Evolutionary conservation across 2,888 invertebrate genomes (phyloP), one percentile per base, ranked within the genome.

Genomic region (Harpalus rufipes): DNA sequence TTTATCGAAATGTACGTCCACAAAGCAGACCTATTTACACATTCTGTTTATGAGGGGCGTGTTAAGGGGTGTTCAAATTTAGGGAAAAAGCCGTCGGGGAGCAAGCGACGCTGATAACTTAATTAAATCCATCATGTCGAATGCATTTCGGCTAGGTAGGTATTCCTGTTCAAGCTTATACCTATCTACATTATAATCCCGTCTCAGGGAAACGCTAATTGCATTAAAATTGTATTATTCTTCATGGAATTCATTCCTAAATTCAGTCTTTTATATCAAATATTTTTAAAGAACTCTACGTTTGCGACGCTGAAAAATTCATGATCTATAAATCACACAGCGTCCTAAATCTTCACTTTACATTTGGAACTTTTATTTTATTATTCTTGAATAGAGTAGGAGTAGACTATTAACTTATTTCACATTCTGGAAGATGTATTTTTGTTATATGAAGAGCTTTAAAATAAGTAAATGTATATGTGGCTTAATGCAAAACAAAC

Each of bases 211-310:
- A 44, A 63, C 65, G 63, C 65, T 81, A 81, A 81, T 81, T 81
- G 65, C 81, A 81, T 81, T 81, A 63, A 81, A 81, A 81, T 81
- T 81, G 65, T 81, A 81, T 81, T 81, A 81, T 81, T 65, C 81
- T 65, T 81, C 65, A 65, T 51, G 51, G 65, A 81, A 81, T 32
- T 81, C 65, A 65, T 81, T 81, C 65, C 65, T 44, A 65, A 65
- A 81, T 61, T 39, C 39, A 32, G 21, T 80, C 80, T 80, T 80
- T 63, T 80, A 80, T 59, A 25, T 79, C 58, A 39, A 39, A 41
- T 74, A 18, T 44, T 74, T 74, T 74, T 44, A 76, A 44, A 76
- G 44, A 14, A 18, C 59, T 59, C 16, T 4, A 16, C 59, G 59
- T 59, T 32, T 59, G 59, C n/a, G 16, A 16, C 18, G 16, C 18